Base-by-base conservation (phyloP, 2,888 invertebrate species). In the Strigamia maritima region DNA sequence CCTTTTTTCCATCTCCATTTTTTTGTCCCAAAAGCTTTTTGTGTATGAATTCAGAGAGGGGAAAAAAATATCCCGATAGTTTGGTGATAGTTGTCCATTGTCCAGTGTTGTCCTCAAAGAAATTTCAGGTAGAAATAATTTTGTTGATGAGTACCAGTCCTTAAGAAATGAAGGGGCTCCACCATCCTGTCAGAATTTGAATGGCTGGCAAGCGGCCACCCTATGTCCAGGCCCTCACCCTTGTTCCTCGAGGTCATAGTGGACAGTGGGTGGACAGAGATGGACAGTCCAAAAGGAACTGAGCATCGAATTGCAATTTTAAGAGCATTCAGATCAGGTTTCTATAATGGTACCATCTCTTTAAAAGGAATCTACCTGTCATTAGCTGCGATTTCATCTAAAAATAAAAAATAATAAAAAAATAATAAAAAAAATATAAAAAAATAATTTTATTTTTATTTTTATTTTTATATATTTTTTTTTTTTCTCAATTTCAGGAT, bases 11-110 rank as follows among this genome's bases (percentile, higher is more conserved):
- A 22, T 65, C 8, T 65, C 26, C 26, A 26, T 65, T 65, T 65
- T 60, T 65, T 65, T 8, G 16, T 60, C 24, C 3, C 8, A 49
- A 49, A 49, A 49, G 3, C 8, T 65, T 65, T 16, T 40, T 40
- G 40, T 40, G 40, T 40, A 40, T 19, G 60, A 19, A 60, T 65
- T 4, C 12, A 10, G 12, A 65, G 65, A 26, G 26, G 10, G 26
- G 26, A 14, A 26, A 65, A 65, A 65, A 65, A 65, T 26, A 26
- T 26, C 12, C 65, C 24, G 65, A 65, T 65, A 65, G 65, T 65
- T 65, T n/a, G n/a, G 65, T 65, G 65, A 65, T 65, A 65, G 65
- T 65, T 65, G 65, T 65, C 65, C 65, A 65, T 65, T 65, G 65
- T 65, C 65, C 65, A 65, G 26, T 65, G 8, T 26, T 8, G 65